Conservation (phyloP, 2,797 vertebrate genomes). For the Pipistrellus kuhlii region DNA sequence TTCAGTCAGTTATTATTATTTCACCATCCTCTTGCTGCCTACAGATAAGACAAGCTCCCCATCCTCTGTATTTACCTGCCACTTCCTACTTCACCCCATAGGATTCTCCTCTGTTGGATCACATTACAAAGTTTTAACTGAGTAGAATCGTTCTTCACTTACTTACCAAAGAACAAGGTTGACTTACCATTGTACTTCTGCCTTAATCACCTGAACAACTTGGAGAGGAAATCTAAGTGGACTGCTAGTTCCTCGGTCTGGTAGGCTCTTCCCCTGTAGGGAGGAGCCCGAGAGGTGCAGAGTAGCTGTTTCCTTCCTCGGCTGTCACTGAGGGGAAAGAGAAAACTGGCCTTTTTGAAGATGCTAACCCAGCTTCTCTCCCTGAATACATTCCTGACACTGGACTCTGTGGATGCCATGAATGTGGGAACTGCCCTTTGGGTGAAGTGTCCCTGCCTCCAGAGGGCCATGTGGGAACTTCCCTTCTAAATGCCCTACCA, state of each 20-base stretch:
- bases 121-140: conserved; percentile 11
- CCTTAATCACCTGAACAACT: background rate
- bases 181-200: background rate
- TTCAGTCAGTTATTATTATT: background rate
- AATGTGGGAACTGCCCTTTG: background rate
- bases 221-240: conserved; percentile 3
- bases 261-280: background rate
- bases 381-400: background rate
- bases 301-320: background rate
- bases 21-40: background rate
- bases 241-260: background rate
- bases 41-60: background rate
- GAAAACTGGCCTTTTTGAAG: background rate
- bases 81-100: background rate
- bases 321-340: background rate
- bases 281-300: background rate
- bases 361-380: background rate
- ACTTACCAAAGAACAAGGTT: background rate
- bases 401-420: background rate
- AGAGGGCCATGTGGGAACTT: background rate
- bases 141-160: background rate
- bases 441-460: background rate
- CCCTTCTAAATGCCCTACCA: background rate
- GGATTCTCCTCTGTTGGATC: conserved; percentile 21
- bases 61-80: background rate